These are phyloP conservation scores for Tortrix viridana DNA, from an alignment of 2,888 invertebrate genomes.

Conservation along the genomic window DNA sequence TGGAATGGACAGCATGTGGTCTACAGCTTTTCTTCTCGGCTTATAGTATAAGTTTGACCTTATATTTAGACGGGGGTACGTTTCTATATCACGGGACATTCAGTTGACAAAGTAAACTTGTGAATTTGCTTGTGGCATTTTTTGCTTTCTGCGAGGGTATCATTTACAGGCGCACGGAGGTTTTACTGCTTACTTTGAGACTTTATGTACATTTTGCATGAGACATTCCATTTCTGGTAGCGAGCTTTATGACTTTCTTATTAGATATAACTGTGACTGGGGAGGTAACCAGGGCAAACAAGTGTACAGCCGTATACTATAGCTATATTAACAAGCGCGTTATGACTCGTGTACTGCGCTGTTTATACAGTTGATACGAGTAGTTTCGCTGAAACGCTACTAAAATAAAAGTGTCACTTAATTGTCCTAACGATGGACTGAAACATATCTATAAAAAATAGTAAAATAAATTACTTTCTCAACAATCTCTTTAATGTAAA, in stretches of 20 bases:
- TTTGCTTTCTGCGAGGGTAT: slow-evolving; percentile 53
- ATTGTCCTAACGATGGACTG: too few relatives aligned
- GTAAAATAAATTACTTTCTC: slow-evolving; percentile 10
- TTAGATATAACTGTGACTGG: slow-evolving; percentile 60
- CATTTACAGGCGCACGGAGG: slow-evolving; percentile 57
- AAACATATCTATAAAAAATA: too few relatives aligned
- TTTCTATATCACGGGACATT: slow-evolving; percentile 49
- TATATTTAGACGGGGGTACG: slow-evolving; percentile 60
- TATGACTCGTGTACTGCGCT: neutral
- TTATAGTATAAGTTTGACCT: slow-evolving; percentile 69
- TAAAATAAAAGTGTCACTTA: neutral
- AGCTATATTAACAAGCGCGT: slow-evolving; percentile 7
- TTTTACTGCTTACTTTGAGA: slow-evolving; percentile 63
- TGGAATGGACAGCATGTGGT: slow-evolving; percentile 69
- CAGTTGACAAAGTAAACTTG: slow-evolving; percentile 53
- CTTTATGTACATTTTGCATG: slow-evolving; percentile 63
- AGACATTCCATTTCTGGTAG: slow-evolving; percentile 60
- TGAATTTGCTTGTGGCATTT: slow-evolving; percentile 56
- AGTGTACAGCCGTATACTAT: slow-evolving; percentile 22
- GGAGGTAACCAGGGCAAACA: slow-evolving; percentile 45
- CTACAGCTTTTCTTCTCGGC: slow-evolving; percentile 61
- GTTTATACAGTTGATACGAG: slow-evolving; percentile 5
- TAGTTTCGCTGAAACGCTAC: neutral
- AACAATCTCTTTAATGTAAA: neutral
- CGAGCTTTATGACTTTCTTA: slow-evolving; percentile 66